Conservation (phyloP, 1,140 invertebrate genomes). For the Cephus cinctus region DNA sequence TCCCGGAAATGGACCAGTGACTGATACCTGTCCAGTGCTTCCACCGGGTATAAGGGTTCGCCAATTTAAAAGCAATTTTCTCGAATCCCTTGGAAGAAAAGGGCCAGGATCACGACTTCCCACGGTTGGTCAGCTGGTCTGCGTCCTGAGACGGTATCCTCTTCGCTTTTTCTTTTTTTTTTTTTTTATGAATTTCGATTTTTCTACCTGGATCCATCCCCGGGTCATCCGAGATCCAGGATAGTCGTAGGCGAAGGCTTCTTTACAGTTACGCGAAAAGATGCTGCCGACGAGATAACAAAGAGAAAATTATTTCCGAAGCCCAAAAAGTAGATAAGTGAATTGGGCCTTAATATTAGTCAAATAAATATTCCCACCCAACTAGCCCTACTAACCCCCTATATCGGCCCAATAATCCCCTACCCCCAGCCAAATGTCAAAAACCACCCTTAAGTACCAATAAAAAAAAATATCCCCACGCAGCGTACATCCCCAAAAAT, state of each 20-base stretch:
- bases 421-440: no score
- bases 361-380: no score
- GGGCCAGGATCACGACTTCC: conserved; percentile 38
- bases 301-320: conserved; percentile 17
- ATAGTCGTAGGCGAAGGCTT: conserved; percentile 9
- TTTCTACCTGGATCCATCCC: conserved; percentile 43
- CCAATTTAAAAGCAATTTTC: conserved; percentile 53
- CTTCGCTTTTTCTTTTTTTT: conserved; percentile 22
- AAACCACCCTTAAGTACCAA: no score
- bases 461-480: no score
- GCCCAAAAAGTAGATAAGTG: no score
- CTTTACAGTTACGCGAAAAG: conserved; percentile 39
- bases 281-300: background rate
- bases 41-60: conserved; percentile 20
- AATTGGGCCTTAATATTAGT: no score
- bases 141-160: conserved; percentile 29
- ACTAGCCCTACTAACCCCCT: no score
- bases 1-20: conserved; percentile 34
- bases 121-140: conserved; percentile 56
- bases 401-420: no score
- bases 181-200: conserved; percentile 45
- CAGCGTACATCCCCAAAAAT: no score
- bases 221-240: conserved; percentile 33
- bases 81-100: conserved; percentile 23
- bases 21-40: conserved; percentile 17